Conservation (phyloP, 1,140 invertebrate genomes). For the Ooceraea biroi region DNA sequence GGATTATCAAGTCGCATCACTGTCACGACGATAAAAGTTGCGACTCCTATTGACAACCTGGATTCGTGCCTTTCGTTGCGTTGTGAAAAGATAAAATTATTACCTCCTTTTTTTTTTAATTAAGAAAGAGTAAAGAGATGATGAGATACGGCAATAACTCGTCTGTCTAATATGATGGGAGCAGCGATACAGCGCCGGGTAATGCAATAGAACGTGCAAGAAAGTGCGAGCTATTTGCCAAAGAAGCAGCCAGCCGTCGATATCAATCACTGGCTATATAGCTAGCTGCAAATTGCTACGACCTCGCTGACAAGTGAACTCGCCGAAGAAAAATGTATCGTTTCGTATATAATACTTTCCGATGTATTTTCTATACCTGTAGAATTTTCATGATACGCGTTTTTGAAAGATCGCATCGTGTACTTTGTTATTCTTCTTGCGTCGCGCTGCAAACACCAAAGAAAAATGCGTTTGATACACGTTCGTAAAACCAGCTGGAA, state of each 20-base stretch:
- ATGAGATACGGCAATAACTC: background rate
- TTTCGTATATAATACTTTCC: conserved; percentile 21
- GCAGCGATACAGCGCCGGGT: background rate
- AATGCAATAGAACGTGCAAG: background rate
- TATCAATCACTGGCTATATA: conserved; percentile 45
- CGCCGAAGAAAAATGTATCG: conserved; percentile 6
- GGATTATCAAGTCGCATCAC: conserved; percentile 30
- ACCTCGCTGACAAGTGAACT: conserved; percentile 37
- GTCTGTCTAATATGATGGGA: background rate
- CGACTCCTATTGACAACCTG: background rate
- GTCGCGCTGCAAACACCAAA: conserved; percentile 32
- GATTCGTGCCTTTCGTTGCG: background rate
- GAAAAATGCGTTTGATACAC: conserved; percentile 39
- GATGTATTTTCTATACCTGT: conserved; percentile 36
- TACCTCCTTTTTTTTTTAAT: background rate
- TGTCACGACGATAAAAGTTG: background rate
- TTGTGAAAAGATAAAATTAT: background rate
- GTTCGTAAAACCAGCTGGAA: background rate
- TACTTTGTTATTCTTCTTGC: conserved; percentile 49
- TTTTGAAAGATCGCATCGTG: conserved; percentile 25
- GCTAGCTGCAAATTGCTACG: conserved; percentile 35
- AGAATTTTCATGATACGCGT: conserved; percentile 66
- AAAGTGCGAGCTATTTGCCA: conserved; percentile 11
- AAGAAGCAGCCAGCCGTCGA: conserved; percentile 32
- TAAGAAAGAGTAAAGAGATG: background rate